Percentiles rank a stretch among this genome's conserved stretches.
phyloP scores from a whole-genome alignment of 2,797 vertebrate species.

The Phalanger gymnotis region DNA sequence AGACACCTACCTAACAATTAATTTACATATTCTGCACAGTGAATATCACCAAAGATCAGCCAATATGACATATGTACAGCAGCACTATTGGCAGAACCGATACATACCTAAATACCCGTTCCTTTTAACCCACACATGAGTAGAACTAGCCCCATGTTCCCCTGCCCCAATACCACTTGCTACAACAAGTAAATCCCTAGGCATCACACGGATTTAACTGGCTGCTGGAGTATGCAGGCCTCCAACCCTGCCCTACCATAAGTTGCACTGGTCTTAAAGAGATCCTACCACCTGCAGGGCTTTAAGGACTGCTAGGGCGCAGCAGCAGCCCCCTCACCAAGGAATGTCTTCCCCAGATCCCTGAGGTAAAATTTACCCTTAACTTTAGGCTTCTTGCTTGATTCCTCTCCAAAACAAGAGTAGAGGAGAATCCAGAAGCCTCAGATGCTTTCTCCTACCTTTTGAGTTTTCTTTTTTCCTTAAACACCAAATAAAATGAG shows the following conservation, averaged over 20 bases:
- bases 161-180: neutral
- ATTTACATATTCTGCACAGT: neutral
- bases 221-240: neutral
- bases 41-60: neutral
- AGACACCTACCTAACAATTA: neutral
- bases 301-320: neutral
- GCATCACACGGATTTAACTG: neutral
- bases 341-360: neutral
- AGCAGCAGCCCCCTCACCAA: neutral
- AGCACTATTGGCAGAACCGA: neutral
- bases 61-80: neutral
- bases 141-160: neutral
- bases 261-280: neutral
- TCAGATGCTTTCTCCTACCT: neutral
- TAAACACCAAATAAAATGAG: neutral
- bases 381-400: neutral
- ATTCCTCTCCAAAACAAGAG: neutral
- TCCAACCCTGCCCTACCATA: neutral
- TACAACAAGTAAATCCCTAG: neutral
- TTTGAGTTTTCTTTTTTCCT: neutral
- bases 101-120: neutral
- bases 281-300: neutral
- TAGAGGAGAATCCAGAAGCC: neutral
- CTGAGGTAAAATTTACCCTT: neutral
- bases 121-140: neutral